A percentile compares a stretch with the other conserved stretches of the same genome.
Evolutionary conservation across 1,140 invertebrate genomes (phyloP).

Genomic region (Hylyphantes graminicola): DNA sequence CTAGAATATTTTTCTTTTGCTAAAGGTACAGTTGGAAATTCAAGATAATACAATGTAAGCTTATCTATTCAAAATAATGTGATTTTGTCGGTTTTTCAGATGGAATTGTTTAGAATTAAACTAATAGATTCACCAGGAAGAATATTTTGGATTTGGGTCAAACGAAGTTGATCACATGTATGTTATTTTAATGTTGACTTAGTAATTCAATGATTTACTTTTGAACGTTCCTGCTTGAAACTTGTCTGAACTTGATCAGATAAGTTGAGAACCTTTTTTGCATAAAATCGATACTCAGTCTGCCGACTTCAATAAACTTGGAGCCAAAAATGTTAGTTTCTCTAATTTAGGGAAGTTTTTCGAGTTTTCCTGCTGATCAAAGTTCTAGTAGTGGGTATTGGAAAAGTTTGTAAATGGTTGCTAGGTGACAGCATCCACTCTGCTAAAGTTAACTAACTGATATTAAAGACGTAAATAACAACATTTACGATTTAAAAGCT

Average conservation of each 20-base stretch:
- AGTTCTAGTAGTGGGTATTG: slow-evolving; percentile 6
- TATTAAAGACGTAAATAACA: no score
- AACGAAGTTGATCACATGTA: no score
- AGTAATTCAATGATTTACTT: slow-evolving; percentile 8
- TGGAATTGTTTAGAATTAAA: no score
- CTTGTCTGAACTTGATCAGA: slow-evolving; percentile 5
- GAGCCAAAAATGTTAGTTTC: not conserved
- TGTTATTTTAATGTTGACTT: not conserved
- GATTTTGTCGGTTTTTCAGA: no score
- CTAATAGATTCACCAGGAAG: no score
- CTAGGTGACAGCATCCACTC: not conserved
- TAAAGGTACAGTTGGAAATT: no score
- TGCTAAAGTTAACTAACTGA: not conserved
- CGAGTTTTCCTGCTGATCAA: slow-evolving; percentile 12
- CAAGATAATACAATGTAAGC: no score
- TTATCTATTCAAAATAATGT: no score
- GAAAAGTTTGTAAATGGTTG: slow-evolving; percentile 5
- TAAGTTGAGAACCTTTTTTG: slow-evolving; percentile 13
- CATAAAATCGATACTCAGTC: slow-evolving; percentile 24
- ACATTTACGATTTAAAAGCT: no score
- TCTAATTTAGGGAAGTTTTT: not conserved
- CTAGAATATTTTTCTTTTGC: no score
- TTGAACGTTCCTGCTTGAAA: not conserved
- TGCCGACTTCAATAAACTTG: slow-evolving; percentile 14
- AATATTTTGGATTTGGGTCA: no score